A percentile compares a stretch with the other conserved stretches of the same genome.
Evolutionary conservation across 1,140 invertebrate genomes (phyloP).

Genomic region (Polypedilum pembai): DNA sequence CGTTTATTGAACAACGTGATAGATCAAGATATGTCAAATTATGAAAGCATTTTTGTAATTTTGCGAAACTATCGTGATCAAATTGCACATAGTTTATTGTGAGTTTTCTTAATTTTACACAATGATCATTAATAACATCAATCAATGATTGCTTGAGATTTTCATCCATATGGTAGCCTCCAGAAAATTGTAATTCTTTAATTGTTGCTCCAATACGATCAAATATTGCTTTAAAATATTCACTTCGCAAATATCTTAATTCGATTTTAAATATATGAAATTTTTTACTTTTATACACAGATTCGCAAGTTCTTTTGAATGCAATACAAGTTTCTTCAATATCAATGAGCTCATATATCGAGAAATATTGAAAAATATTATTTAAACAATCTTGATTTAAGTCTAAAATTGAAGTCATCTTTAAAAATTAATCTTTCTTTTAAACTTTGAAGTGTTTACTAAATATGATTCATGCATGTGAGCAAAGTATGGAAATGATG

Average conservation of each 20-base stretch:
- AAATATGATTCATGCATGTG: not conserved
- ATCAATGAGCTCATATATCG: not conserved
- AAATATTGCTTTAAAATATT: constrained; percentile 1
- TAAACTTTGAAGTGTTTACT: not conserved
- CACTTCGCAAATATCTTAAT: not conserved
- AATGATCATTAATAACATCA: not conserved
- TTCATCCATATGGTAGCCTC: not conserved
- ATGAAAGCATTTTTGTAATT: not conserved
- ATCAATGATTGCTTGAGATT: not conserved
- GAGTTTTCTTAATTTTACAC: not conserved
- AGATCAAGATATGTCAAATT: constrained; percentile 16
- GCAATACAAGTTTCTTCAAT: not conserved
- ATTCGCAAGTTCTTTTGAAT: not conserved
- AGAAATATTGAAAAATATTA: not conserved
- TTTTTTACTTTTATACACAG: not conserved
- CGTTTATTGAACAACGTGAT: not conserved
- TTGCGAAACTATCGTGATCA: not conserved
- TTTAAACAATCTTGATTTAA: not conserved
- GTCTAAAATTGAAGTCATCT: not conserved
- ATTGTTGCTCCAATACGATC: not conserved
- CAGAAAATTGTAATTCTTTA: not conserved
- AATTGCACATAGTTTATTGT: constrained; percentile 3
- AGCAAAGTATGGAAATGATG: not conserved
- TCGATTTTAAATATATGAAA: not conserved
- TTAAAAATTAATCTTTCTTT: not conserved